These are phyloP conservation scores for Diadumene lineata DNA, from an alignment of 92 coral and sea anemone species.

Conservation along the genomic window DNA sequence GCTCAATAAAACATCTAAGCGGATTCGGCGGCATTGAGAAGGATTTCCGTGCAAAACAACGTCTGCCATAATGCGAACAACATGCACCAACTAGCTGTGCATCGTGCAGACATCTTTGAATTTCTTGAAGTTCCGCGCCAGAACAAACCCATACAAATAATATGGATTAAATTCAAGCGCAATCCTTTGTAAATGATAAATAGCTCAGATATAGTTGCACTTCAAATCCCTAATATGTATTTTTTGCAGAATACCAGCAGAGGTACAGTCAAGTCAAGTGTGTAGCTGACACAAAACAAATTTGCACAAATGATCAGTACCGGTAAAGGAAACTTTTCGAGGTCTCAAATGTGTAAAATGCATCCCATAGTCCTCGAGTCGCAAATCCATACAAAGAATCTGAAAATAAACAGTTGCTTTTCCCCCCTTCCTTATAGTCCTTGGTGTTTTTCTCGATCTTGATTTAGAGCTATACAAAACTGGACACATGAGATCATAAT, in stretches of 20 bases:
- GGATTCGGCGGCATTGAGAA: too few species aligned
- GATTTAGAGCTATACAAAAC: conserved; percentile 10
- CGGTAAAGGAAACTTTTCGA: conserved; percentile 22
- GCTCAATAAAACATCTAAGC: not conserved
- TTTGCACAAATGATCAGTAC: conserved; percentile 30
- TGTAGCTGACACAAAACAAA: conserved; percentile 45
- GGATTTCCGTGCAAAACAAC: too few species aligned
- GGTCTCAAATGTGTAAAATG: conserved; percentile 19
- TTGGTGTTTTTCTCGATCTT: not conserved
- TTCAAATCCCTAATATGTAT: conserved; percentile 24
- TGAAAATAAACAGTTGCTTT: not conserved
- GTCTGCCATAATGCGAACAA: too few species aligned
- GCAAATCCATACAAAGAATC: conserved; percentile 34
- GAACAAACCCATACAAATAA: too few species aligned
- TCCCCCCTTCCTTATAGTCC: not conserved
- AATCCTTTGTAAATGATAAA: too few species aligned
- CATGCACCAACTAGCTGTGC: not conserved
- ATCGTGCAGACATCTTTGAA: not conserved
- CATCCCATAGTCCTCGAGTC: conserved; percentile 31
- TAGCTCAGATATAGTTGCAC: conserved; percentile 18
- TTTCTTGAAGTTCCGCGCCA: not conserved
- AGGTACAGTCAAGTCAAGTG: conserved; percentile 35
- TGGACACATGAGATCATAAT: conserved; percentile 80
- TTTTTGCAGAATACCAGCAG: conserved; percentile 20
- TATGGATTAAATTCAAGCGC: not conserved